Evolutionary conservation across 2,888 invertebrate genomes (phyloP), one percentile per base, ranked within the genome.

Genomic region (Sclerodermus sp.): DNA sequence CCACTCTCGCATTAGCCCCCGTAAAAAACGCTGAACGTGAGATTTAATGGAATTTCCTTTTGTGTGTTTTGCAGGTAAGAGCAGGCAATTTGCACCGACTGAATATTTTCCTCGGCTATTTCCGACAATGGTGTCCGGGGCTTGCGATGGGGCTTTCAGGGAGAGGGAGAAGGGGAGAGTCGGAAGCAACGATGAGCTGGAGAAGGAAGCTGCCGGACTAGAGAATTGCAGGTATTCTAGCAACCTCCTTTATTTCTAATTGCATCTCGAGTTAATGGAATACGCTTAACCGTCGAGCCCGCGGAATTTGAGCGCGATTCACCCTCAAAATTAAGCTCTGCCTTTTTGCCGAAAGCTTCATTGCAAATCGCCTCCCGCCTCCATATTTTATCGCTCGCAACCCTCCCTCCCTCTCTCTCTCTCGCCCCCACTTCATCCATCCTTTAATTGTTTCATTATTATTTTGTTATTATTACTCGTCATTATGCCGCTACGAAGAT

Each of bases 201-300:
- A 18, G 47, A 45, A 32, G 31, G 48, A 42, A 34, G 34, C 34
- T 23, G 23, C 23, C 23, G 23, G 23, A 23, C 23, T 3, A 42
- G 30, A 53, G 47, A 36, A 47, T 49, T 44, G 45, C 54, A 58
- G 60, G 61, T 60, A 64, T 64, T 62, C 55, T 51, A 54, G 61
- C 56, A 30, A 53, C 50, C 58, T 60, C 66, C 65, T 66, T 67
- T 64, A 67, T 67, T 67, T 65, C 66, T 70, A 70, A 70, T 70
- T 70, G 62, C 67, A 55, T 67, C 59, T 57, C 60, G 51, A 57
- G 62, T 64, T 64, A 64, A 64, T 64, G 64, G 62, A 64, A 64
- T 60, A 56, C 60, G 62, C 47, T 62, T 64, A 62, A 62, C 55
- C 60, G 57, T 29, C 36, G 50, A 43, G 53, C 36, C 45, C 53